Evolutionary conservation across 2,113 vertebrate species (phyloP).

Genomic region (Piaya cayana): DNA sequence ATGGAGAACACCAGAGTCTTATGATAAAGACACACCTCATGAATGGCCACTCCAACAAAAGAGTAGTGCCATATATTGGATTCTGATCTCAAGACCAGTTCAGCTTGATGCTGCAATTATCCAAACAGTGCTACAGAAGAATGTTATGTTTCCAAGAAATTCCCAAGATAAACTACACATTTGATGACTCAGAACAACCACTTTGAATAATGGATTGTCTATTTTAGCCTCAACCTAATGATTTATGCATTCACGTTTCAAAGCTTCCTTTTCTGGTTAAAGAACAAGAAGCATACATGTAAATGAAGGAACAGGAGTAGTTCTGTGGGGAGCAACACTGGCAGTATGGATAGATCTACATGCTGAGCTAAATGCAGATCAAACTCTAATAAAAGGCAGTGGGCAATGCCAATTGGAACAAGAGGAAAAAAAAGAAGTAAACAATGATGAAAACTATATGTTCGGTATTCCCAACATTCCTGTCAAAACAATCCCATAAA

Average conservation of each 20-base stretch:
- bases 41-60: not conserved
- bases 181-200: not conserved
- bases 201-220: not conserved
- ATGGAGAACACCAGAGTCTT: not conserved
- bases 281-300: constrained; percentile 28
- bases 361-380: constrained; percentile 25
- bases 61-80: not conserved
- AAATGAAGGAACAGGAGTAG: constrained; percentile 5
- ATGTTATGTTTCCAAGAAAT: not conserved
- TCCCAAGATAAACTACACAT: not conserved
- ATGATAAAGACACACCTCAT: fast-evolving
- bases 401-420: constrained; percentile 43
- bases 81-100: not conserved
- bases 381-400: constrained; percentile 1
- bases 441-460: constrained; percentile 26
- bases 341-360: not conserved
- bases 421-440: constrained; percentile 36
- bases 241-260: constrained; percentile 3
- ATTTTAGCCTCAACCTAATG: constrained; percentile 11
- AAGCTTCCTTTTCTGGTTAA: constrained; percentile 5
- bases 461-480: constrained; percentile 41
- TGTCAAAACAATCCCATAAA: constrained; percentile 54
- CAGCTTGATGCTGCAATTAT: not conserved
- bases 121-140: not conserved
- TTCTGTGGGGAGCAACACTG: not conserved